Percentiles rank a stretch among this genome's conserved stretches.
These are phyloP conservation scores for Allolobophora icterica DNA, from an alignment of 2,888 invertebrate genomes.

Conservation along the genomic window DNA sequence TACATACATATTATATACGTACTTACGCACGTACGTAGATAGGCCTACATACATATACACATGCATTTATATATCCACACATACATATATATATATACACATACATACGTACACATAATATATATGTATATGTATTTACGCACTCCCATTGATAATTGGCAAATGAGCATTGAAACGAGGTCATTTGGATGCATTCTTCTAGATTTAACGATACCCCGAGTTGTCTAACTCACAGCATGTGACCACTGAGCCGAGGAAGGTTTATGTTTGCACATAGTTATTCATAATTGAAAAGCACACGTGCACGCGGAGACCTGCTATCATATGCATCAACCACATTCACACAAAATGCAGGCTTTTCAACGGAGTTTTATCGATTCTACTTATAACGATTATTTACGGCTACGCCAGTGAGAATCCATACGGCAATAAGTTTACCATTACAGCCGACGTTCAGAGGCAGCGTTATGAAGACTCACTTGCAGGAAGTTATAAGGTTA, in stretches of 20 bases:
- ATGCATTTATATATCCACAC: no score
- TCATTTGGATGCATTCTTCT: neutral
- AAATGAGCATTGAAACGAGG: neutral
- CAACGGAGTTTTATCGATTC: neutral
- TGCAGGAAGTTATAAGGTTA: neutral
- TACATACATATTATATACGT: no score
- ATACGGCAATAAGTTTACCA: neutral
- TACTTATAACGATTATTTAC: neutral
- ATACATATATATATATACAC: no score
- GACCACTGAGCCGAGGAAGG: neutral
- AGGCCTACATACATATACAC: no score
- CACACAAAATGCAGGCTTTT: neutral
- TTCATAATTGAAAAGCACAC: neutral
- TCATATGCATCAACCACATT: neutral
- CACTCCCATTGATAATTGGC: neutral
- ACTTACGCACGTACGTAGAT: no score
- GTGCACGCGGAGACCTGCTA: neutral
- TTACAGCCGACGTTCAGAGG: neutral
- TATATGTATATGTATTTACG: no score
- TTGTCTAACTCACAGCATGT: neutral
- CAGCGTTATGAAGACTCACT: neutral
- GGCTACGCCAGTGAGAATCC: neutral
- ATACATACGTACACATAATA: no score
- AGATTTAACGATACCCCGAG: neutral
- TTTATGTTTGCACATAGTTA: slow-evolving; percentile 5